Evolutionary conservation across 2,888 invertebrate species (phyloP), one percentile per base, ranked within the genome.

Genomic region (Zygogramma bicolorata): DNA sequence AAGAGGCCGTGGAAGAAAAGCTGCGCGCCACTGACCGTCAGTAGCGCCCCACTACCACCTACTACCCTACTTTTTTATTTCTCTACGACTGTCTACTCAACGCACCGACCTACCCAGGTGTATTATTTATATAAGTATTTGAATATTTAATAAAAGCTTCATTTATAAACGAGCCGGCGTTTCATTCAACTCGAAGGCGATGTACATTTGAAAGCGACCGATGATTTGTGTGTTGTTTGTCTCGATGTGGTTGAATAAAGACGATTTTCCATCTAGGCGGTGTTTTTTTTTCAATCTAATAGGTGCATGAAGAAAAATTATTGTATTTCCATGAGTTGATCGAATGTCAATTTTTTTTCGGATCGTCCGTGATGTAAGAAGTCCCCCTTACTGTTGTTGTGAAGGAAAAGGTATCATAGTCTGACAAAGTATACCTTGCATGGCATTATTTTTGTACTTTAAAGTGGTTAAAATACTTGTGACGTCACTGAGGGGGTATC

Each of bases 21-120:
- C 92, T 97, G 83, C 94, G 97, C 90, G 94, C 96, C 88, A 97
- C 96, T 85, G 97, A 97, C 90, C 95, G 97, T 90, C 95, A 96
- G 91, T 96, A 93, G 83, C 73, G 72, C 68, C 38, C 58, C 46
- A 63, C 15, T 31, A 29, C 29, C 10, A 40, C 46, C 53, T 72
- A n/a, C n/a, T n/a, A n/a, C 59, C 46, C 57, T 62, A 53, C 61
- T 73, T 74, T 69, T 69, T 72, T 74, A 42, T 75, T 70, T 74
- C 67, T 74, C 71, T 42, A 80, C 80, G 83, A 84, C 82, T 83
- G 81, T 82, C 77, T 84, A 84, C 84, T 84, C 83, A 80, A 84
- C 83, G 82, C 85, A 84, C 85, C 84, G 79, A 80, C 79, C 81
- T 83, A 84, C 82, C 81, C 75, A 77, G 84, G 85, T 84, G 85